Evolutionary conservation across 2,888 invertebrate species (phyloP), one percentile per base, ranked within the genome.

Genomic region (Dolichomitus sp.): DNA sequence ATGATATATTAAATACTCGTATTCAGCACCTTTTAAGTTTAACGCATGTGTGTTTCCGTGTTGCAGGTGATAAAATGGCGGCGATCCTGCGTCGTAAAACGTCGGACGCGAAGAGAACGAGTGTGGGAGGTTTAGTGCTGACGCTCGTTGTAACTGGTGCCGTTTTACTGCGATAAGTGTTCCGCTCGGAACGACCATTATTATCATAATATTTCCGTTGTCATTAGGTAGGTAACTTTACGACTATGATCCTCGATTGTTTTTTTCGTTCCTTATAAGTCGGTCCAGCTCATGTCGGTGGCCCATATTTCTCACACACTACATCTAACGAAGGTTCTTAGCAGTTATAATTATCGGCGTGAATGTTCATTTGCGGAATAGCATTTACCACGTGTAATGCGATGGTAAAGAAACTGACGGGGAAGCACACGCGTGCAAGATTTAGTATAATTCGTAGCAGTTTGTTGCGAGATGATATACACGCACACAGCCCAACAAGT

Each of bases 11-110:
- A 2, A 23, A 23, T 23, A 23, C 2, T 23, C 23, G 23, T 23
- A 23, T 23, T 23, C 23, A 23, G 23, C 23, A 23, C 23, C 33
- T 33, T 7, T 72, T 63, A 45, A 70, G 50, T 73, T 33, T 61
- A 40, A 70, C 40, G 66, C 37, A 59, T 37, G 48, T 65, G 48
- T 84, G 37, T 78, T 82, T 65, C 40, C 72, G 5, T 91, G 87
- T 94, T 94, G 61, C 95, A 98, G 98, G 98, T 93, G 98, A 98
- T 95, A 98, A 98, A 94, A 98, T 98, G 96, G 98, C 98, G 90
- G 98, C 98, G 88, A 98, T 98, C 90, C 95, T 97, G 89, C 96
- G 97, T 93, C 96, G 97, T 93, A 97, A 97, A 94, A 95, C 95
- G 84, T 93, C 93, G 86, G 92, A 88, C 63, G 90, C 89, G 78